Evolutionary conservation across 2,797 vertebrate species (phyloP).

Genomic region (Sternotherus odoratus): DNA sequence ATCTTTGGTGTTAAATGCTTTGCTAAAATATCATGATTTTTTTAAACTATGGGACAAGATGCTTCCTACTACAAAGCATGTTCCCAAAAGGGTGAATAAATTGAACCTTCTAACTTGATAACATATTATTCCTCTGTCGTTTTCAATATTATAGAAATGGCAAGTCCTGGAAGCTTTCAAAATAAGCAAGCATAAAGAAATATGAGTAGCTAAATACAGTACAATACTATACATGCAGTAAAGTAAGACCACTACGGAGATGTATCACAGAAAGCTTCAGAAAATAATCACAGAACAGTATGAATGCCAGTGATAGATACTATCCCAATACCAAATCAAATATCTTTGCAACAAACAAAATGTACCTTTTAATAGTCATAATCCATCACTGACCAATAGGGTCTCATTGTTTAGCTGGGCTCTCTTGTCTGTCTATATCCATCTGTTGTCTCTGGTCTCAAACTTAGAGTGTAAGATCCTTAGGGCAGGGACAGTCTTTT

Average conservation of each 20-base stretch:
- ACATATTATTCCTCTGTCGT: constrained; percentile 11
- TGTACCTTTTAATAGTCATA: not conserved
- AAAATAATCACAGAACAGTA: not conserved
- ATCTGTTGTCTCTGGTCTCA: not conserved
- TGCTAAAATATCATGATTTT: not conserved
- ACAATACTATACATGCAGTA: not conserved
- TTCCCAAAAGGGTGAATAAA: constrained; percentile 26
- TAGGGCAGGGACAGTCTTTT: not conserved
- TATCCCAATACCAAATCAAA: not conserved
- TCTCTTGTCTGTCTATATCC: not conserved
- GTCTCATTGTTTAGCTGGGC: not conserved
- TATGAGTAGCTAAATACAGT: constrained; percentile 4
- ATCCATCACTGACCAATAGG: not conserved
- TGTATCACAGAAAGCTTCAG: not conserved
- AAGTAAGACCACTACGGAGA: not conserved
- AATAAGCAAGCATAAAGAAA: constrained; percentile 6
- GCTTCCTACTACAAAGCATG: not conserved
- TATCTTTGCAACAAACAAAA: not conserved
- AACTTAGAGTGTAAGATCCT: not conserved
- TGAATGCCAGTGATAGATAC: not conserved
- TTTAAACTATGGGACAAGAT: not conserved
- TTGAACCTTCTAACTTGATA: constrained; percentile 19
- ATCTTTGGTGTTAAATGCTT: not conserved
- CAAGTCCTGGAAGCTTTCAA: constrained; percentile 37
- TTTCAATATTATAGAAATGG: constrained; percentile 34